Evolutionary conservation across 2,797 vertebrate genomes (phyloP), one percentile per base, ranked within the genome.

Genomic region (Coilia nasus): DNA sequence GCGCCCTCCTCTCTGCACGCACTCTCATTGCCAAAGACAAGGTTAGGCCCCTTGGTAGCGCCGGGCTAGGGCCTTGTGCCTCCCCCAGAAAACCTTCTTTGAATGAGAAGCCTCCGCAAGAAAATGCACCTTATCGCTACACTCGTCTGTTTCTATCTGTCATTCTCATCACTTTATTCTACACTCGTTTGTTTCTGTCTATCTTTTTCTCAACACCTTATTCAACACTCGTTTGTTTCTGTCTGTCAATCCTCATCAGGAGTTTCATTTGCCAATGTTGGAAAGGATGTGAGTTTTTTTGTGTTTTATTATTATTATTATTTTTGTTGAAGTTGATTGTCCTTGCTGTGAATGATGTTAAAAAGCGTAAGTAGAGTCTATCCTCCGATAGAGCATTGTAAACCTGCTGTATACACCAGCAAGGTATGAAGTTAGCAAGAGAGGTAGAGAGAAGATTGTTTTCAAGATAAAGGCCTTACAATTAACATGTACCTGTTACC

Each of bases 41-140:
- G 71, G 71, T 44, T 44, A 78, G 57, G 71, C 71, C 19, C 17
- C 71, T 35, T 9, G 9, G 31, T 35, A 44, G 71, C 19, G 35
- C 35, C 21, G 15, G 71, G 71, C 31, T 21, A 78, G 17, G 35
- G 17, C 71, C 17, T 21, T 21, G 71, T 78, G 35, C 35, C 35
- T 17, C 64, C 60, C 28, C 64, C 19, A 54, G 12, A 31, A 35
- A 78, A 78, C 71, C 19, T 21, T 78, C 35, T 78, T 78, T 41
- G 35, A 78, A 78, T 21, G 35, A 44, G 17, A 78, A 44, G 31
- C 71, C 71, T 78, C 71, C 31, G 44, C 71, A 78, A 59, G 9
- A 78, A 31, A 44, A 78, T 44, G 71, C 71, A 78, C 71, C 71
- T 78, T 78, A 78, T 78, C 50, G 44, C 71, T 78, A 44, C 6